Evolutionary conservation across 2,113 vertebrate genomes (phyloP), one percentile per base, ranked within the genome.

Genomic region (Psilopogon haemacephalus): DNA sequence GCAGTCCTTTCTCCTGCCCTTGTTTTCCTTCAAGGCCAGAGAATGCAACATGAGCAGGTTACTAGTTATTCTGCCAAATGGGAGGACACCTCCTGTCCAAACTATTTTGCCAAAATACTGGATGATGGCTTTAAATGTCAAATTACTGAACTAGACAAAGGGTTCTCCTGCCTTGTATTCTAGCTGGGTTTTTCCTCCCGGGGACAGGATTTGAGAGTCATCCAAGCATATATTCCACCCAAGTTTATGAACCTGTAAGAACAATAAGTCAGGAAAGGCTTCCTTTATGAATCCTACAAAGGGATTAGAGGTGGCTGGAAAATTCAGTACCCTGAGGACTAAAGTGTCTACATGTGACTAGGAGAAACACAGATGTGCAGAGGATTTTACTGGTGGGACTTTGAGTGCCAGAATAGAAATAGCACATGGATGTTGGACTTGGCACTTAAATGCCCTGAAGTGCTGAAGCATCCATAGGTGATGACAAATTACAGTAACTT

Each of bases 1-100:
- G 19, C 1, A 5, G 23, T 78, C 62, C 9, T 91, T 90, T 71
- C 21, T 90, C 50, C 92, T 80, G 81, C 44, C 58, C 55, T 89
- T 79, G 15, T 62, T 95, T 95, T 84, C 62, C 59, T 55, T 84
- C 27, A 24, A 40, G 68, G 44, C 74, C 52, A 26, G 69, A 44
- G 35, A 72, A n/a, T 40, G 46, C 0, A 1, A 56, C 35, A 3
- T 35, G 32, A 69, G 12, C 52, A 72, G 74, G 20, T 54, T 82
- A 44, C 6, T 46, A 32, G 12, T 50, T 78, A 38, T 46, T 63
- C 40, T 82, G 64, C 64, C 38, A 71, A 75, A 38, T 3, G 60
- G n/a, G 20, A 84, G 21, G n/a, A 40, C 26, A 24, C 32, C 26
- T 91, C 28, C 56, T 55, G 50, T 67, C 71, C 65, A 67, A 62